These are phyloP conservation scores for Cydia pomonella DNA, from an alignment of 1,140 invertebrate genomes.

Conservation along the genomic window DNA sequence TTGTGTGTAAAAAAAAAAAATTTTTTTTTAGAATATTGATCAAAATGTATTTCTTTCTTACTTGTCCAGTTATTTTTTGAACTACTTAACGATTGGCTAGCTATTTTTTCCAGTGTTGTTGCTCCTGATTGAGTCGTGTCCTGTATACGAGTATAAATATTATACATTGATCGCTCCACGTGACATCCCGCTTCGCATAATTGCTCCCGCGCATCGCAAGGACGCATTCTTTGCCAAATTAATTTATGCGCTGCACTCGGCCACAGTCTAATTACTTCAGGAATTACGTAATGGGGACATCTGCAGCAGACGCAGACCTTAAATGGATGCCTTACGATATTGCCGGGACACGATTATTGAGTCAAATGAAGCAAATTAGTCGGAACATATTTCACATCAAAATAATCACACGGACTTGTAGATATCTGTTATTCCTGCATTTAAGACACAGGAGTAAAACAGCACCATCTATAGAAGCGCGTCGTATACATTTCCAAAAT, in stretches of 20 bases:
- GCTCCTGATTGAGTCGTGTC: neutral
- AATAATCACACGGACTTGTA: too few relatives aligned
- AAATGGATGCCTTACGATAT: neutral
- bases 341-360: neutral
- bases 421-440: too few relatives aligned
- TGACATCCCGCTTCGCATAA: slow-evolving; percentile 37
- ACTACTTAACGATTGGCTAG: too few relatives aligned
- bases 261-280: neutral
- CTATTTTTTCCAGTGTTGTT: too few relatives aligned
- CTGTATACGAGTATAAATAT: neutral
- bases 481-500: too few relatives aligned
- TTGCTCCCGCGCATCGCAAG: slow-evolving; percentile 34
- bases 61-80: too few relatives aligned
- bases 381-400: too few relatives aligned
- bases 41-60: too few relatives aligned
- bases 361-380: neutral
- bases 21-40: too few relatives aligned
- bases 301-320: neutral
- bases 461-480: too few relatives aligned
- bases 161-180: neutral
- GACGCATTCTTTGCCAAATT: slow-evolving; percentile 36
- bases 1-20: too few relatives aligned
- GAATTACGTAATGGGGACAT: slow-evolving; percentile 10
- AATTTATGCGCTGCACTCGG: slow-evolving; percentile 37
- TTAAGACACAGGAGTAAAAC: too few relatives aligned